Evolutionary conservation across 2,888 invertebrate species (phyloP).

Genomic region (Syrista parreyssii): DNA sequence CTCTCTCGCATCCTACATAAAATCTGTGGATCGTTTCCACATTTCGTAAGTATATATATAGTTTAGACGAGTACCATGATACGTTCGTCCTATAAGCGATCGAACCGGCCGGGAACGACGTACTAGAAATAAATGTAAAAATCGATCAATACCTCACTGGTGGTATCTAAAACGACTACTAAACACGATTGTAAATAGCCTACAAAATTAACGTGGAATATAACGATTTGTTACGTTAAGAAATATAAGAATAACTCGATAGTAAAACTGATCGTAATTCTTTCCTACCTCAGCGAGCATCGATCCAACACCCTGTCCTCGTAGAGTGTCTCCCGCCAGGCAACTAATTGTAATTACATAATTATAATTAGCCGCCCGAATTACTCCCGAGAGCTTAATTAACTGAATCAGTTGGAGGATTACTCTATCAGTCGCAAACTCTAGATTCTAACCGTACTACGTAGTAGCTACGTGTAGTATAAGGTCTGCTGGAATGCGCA

Average conservation of each 20-base stretch:
- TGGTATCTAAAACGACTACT: background rate
- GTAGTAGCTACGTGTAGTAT: background rate
- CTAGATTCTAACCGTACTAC: background rate
- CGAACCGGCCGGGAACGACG: background rate
- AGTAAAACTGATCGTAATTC: conserved; percentile 15
- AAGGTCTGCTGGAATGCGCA: background rate
- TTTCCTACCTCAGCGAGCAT: conserved; percentile 16
- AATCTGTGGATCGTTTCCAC: background rate
- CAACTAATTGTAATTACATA: conserved; percentile 36
- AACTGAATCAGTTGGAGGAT: conserved; percentile 19
- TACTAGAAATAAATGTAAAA: background rate
- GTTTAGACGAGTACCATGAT: background rate
- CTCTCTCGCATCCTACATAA: background rate
- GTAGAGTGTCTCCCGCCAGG: conserved; percentile 21
- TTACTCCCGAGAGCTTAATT: conserved; percentile 26
- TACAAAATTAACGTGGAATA: background rate
- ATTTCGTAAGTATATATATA: background rate
- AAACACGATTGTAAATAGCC: background rate
- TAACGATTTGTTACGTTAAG: background rate
- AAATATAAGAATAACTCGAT: conserved; percentile 20
- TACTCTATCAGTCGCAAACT: background rate
- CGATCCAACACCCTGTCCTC: conserved; percentile 23
- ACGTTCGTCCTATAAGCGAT: background rate
- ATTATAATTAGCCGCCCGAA: conserved; percentile 34
- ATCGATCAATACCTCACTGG: background rate